Evolutionary conservation across 2,797 vertebrate species (phyloP).

Genomic region (Gymnocypris eckloni): DNA sequence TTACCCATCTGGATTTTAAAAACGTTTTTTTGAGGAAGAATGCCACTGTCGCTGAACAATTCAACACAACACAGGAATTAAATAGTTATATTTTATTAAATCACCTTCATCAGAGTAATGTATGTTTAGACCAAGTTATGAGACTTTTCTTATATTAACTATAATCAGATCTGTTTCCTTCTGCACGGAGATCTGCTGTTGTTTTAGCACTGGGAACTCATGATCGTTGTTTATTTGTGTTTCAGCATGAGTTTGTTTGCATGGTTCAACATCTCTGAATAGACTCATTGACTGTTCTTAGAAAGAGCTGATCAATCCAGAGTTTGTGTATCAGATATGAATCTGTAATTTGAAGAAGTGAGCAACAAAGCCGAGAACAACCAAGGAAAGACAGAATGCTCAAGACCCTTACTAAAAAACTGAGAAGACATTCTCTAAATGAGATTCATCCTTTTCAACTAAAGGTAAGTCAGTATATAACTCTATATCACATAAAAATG

Average conservation of each 20-base stretch:
- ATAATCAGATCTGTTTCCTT: neutral
- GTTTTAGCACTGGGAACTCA: constrained; percentile 16
- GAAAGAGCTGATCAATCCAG: constrained; percentile 15
- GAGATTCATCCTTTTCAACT: constrained; percentile 91
- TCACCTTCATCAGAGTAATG: constrained; percentile 61
- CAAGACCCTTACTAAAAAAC: constrained; percentile 91
- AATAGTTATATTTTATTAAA: neutral
- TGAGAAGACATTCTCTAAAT: constrained; percentile 88
- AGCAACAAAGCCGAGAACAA: constrained; percentile 12
- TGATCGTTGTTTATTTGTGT: constrained; percentile 32
- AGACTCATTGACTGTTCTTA: constrained; percentile 25
- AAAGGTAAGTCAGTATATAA: constrained; percentile 80
- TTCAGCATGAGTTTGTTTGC: constrained; percentile 51
- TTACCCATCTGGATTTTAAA: constrained; percentile 17
- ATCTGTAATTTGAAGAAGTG: constrained; percentile 56
- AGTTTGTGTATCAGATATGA: constrained; percentile 29
- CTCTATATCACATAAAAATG: neutral
- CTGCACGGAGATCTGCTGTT: constrained; percentile 5
- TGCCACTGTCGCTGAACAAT: neutral
- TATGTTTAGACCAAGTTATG: constrained; percentile 47
- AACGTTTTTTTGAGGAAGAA: constrained; percentile 5
- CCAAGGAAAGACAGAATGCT: constrained; percentile 78
- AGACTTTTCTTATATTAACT: constrained; percentile 4
- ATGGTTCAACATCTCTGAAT: constrained; percentile 26
- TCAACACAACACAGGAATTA: neutral